Conservation (phyloP, 2,888 invertebrate genomes). For the Drosophila helvetica region DNA sequence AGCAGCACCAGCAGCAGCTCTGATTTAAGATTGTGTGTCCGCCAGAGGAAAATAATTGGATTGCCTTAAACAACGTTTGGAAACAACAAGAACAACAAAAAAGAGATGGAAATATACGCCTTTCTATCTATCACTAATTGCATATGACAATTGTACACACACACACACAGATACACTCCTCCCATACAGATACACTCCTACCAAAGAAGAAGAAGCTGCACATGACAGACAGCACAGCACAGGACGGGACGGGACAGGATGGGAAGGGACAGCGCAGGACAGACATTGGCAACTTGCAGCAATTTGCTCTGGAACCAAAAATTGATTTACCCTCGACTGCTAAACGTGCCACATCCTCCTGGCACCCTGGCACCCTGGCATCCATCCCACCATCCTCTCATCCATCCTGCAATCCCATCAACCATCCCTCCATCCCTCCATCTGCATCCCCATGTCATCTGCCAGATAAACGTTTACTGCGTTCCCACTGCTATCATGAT, state of each 20-base stretch:
- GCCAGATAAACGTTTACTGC: conserved; percentile 35
- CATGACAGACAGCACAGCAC: neutral
- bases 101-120: conserved; percentile 35
- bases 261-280: neutral
- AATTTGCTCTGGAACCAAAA: conserved; percentile 64
- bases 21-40: conserved; percentile 7
- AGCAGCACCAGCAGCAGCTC: no score
- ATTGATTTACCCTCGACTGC: conserved; percentile 40
- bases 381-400: neutral
- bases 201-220: neutral
- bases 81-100: neutral
- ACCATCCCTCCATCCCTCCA: neutral
- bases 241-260: neutral
- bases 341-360: neutral
- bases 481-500: neutral
- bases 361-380: neutral
- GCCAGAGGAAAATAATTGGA: conserved; percentile 30
- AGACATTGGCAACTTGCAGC: conserved; percentile 55
- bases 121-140: conserved; percentile 64
- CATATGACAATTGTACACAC: conserved; percentile 58
- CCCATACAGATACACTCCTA: no score
- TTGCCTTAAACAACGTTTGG: neutral
- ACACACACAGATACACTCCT: neutral
- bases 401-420: no score
- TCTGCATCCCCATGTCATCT: conserved; percentile 3